Evolutionary conservation across 2,797 vertebrate genomes (phyloP).

Genomic region (Coracias cyanogaster): DNA sequence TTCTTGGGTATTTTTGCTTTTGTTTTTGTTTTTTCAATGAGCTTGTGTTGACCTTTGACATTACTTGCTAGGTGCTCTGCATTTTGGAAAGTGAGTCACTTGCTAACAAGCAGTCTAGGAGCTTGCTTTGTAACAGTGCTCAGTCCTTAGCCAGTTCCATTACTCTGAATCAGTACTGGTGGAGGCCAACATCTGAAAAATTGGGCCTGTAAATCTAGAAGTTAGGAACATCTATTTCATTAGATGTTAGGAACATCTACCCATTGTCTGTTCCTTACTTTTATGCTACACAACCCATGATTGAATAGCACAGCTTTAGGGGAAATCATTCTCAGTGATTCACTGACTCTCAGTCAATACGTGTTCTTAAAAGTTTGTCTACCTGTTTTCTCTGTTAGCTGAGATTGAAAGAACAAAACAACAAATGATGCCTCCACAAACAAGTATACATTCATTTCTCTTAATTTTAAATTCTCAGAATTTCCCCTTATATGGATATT

Average conservation of each 20-base stretch:
- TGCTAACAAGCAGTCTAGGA: neutral
- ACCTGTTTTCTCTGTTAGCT: neutral
- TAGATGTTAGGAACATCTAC: no score
- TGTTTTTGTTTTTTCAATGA: neutral
- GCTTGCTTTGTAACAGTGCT: neutral
- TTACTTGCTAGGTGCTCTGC: neutral
- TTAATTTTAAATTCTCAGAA: neutral
- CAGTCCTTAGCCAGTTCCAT: neutral
- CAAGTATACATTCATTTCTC: neutral
- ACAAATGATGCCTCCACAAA: neutral
- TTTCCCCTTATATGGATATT: neutral
- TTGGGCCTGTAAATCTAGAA: neutral
- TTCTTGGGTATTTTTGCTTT: neutral
- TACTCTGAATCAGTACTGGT: neutral
- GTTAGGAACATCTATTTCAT: neutral
- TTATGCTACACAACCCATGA: neutral
- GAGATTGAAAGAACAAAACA: neutral
- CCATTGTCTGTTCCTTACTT: neutral
- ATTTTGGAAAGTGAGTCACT: neutral
- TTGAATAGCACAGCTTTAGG: neutral
- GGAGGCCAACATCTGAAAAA: neutral
- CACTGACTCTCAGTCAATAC: neutral
- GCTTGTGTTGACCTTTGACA: neutral
- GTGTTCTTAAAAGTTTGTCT: neutral
- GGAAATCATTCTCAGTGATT: neutral